Percentiles rank a stretch among this genome's conserved stretches.
These are phyloP conservation scores for Hypolimnas misippus DNA, from an alignment of 2,888 invertebrate genomes.

Conservation along the genomic window DNA sequence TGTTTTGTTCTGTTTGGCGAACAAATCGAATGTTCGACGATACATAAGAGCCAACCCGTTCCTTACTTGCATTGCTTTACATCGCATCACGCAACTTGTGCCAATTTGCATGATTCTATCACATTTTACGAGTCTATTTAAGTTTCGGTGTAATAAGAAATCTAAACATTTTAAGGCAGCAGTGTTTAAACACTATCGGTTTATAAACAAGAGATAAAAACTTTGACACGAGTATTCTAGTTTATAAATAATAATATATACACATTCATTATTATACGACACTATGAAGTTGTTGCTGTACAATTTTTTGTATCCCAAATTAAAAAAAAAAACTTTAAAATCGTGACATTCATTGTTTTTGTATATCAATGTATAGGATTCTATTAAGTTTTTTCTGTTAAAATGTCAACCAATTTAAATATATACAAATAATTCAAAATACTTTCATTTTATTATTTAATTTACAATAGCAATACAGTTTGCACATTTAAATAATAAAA, in stretches of 20 bases:
- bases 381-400: too few relatives aligned
- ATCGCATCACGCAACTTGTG: constrained; percentile 43
- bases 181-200: neutral
- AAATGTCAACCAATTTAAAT: too few relatives aligned
- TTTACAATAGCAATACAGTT: too few relatives aligned
- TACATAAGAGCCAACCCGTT: constrained; percentile 42
- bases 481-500: too few relatives aligned
- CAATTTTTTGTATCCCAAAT: too few relatives aligned
- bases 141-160: constrained; percentile 4
- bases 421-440: too few relatives aligned
- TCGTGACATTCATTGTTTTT: too few relatives aligned
- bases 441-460: too few relatives aligned
- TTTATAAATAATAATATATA: neutral
- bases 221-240: neutral
- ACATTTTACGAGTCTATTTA: constrained; percentile 21
- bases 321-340: too few relatives aligned
- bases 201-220: constrained; percentile 7
- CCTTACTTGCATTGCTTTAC: constrained; percentile 28
- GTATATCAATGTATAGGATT: too few relatives aligned
- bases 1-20: constrained; percentile 32
- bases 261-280: neutral
- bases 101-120: constrained; percentile 41
- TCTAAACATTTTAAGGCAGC: neutral
- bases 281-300: neutral
- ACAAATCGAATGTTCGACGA: constrained; percentile 27